Evolutionary conservation across 2,888 invertebrate species (phyloP), one percentile per base, ranked within the genome.

Genomic region (Nomada fabriciana): DNA sequence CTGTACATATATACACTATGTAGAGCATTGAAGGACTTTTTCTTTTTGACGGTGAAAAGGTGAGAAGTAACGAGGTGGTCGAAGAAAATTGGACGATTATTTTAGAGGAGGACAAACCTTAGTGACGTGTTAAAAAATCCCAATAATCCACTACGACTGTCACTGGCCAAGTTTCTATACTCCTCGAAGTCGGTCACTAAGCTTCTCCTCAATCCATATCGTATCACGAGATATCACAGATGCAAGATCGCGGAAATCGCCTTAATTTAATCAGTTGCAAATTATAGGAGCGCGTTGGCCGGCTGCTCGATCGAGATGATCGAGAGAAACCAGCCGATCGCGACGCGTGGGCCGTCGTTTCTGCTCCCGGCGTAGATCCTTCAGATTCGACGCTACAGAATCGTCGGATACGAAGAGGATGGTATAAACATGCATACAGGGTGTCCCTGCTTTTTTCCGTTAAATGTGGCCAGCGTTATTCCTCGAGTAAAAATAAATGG

Each of bases 401-500:
- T 83, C 68, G 70, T 25, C 60, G 80, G 83, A 85, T 83, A 84
- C 11, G 47, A 47, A 2, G 47, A 75, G 68, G 50, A 11, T 36
- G 70, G 52, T 59, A 65, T 71, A 80, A 81, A 74, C 15, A 20
- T 83, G 82, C 76, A 85, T 81, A 86, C 79, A 36, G 36, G 36
- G 36, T 36, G 36, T 36, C 7, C 36, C 36, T 36, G 36, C 36
- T 36, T 36, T 36, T 36, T 36, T 36, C 7, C 36, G 36, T 36
- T 7, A 36, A 36, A 36, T 7, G 1, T 36, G 0, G 9, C 7
- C 36, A 36, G 36, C 36, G 36, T 7, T 36, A 36, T 36, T 7
- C 36, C 7, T 36, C 36, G 7, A 36, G 7, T 36, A 7, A 36
- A 36, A 36, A 36, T 36, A 36, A 36, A 7, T 7, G 36, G 5